Base-by-base conservation (phyloP, 1,140 invertebrate species). In the Drosophila grimshawi region DNA sequence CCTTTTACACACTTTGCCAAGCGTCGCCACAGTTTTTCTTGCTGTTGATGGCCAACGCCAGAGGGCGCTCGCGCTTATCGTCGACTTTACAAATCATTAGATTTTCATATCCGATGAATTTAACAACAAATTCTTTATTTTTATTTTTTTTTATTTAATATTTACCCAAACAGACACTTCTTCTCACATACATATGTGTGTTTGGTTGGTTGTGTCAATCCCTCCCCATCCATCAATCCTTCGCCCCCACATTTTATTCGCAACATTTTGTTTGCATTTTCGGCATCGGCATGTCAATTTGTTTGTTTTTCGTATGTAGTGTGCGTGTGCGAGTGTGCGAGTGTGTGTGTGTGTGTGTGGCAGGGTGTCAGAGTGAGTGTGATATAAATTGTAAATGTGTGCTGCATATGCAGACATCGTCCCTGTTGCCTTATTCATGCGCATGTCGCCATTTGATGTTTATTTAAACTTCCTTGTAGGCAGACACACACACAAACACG, bases 41-140 rank as follows among this genome's bases (percentile, higher is more conserved):
- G 41, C 27, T 62, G 68, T 72, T 76, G 39, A 43, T 56, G n/a
- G 49, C 43, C 32, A 39, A 46, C 62, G 64, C 79, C 79, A 70
- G 52, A 48, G 59, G 75, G 78, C 76, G 33, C 79, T 69, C 39
- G 45, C 78, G 80, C 85, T 89, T 89, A 89, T 89, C 85, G 75
- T 60, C 62, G 80, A 79, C 85, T 89, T 89, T 89, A 89, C 85
- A 89, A 89, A 89, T 89, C 85, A 89, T 89, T 89, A 89, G 85
- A 89, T 85, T 89, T 89, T 89, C 85, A 89, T 85, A 89, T 89
- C 85, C 85, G 85, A 89, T 89, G 85, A 89, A 89, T 89, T 89
- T 89, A 85, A 89, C 85, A 89, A 81, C 85, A 85, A 89, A 78
- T 89, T 83, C 74, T 65, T 39, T 39, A 10, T 39, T 4, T 43